Evolutionary conservation across 2,888 invertebrate species (phyloP), one percentile per base, ranked within the genome.

Genomic region (Phengaris alcon): DNA sequence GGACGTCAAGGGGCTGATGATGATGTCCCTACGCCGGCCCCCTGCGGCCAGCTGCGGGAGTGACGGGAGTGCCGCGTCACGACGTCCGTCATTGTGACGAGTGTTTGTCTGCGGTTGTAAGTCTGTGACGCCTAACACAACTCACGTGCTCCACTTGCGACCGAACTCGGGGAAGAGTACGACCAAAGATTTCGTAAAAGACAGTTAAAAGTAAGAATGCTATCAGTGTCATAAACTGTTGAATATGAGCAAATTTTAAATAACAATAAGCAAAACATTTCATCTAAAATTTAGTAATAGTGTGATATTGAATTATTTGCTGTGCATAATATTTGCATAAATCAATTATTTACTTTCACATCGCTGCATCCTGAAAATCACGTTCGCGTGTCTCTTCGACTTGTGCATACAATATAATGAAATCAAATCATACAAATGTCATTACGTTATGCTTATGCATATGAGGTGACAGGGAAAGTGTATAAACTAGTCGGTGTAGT

Each of bases 381-480:
- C 35, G 52, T 44, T 35, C 55, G 70, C 68, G 44, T 55, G 57
- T 6, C 15, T 15, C n/a, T 52, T 12, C 44, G 13, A 52, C 51
- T 51, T 48, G 46, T 68, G 46, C 70, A 15, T 13, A 6, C 6
- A 64, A 64, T 64, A 35, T 64, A 64, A 70, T 70, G 48, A 51
- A 70, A 70, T 70, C 15, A 70, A 70, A 51, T 70, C 70, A 52
- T 70, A 48, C 48, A 70, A 70, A 48, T 64, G 64, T 64, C 64
- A 64, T 64, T 22, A 64, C 22, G 59, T 57, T 57, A 57, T 64
- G 59, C 59, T 22, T 64, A 70, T 51, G 51, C 48, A 48, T 70
- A 52, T 48, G 70, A 15, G 51, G 15, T 12, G 70, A 70, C 46
- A 70, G 70, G 51, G 70, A 70, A 70, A 70, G 70, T 15, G 48